Conservation (phyloP, 2,113 vertebrate species). For the Anseranas semipalmata region DNA sequence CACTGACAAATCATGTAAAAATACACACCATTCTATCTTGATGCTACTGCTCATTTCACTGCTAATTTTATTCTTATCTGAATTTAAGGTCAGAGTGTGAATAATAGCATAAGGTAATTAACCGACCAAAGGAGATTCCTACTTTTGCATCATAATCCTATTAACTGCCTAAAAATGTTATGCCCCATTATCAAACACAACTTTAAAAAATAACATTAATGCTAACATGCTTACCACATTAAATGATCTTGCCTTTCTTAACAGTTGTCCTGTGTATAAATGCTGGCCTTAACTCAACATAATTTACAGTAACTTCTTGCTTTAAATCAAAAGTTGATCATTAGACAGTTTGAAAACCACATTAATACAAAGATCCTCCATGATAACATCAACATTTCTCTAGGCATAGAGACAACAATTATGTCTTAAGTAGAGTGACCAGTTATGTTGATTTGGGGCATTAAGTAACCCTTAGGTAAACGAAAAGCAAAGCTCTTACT, state of each 20-base stretch:
- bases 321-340: background rate
- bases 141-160: background rate
- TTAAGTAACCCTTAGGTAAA: background rate
- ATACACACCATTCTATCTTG: rapidly evolving
- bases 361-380: background rate
- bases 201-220: background rate
- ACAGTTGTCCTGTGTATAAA: background rate
- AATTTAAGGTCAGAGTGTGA: background rate
- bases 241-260: background rate
- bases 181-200: background rate
- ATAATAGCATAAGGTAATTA: background rate
- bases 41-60: background rate
- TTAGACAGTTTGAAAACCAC: background rate
- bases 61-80: background rate
- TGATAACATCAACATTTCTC: background rate
- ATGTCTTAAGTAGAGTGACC: background rate
- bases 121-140: background rate
- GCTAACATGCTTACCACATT: background rate
- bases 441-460: background rate
- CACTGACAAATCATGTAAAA: background rate
- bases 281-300: background rate
- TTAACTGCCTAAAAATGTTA: background rate
- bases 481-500: background rate
- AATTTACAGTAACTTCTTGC: background rate
- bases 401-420: background rate